Evolutionary conservation across 2,797 vertebrate genomes (phyloP).

Genomic region (Microchirus variegatus): DNA sequence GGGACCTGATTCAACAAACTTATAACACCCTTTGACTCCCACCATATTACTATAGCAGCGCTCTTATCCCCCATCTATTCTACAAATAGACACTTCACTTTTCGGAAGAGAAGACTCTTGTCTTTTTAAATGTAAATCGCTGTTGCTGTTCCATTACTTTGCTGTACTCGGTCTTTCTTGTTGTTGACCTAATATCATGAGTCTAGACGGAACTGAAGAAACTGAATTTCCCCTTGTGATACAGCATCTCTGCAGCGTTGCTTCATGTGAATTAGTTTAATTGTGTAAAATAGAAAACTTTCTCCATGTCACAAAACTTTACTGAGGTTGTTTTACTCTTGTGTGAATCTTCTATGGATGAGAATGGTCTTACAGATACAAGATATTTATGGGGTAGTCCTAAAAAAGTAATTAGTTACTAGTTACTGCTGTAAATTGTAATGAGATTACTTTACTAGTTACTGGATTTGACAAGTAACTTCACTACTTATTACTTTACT

Average conservation of each 20-base stretch:
- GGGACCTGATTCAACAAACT: constrained; percentile 58
- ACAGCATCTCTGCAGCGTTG: not conserved
- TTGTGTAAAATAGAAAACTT: too few relatives aligned
- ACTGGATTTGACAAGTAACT: too few relatives aligned
- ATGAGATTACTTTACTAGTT: too few relatives aligned
- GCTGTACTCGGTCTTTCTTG: constrained; percentile 15
- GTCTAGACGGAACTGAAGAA: constrained; percentile 28
- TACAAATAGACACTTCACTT: constrained; percentile 43
- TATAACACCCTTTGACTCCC: constrained; percentile 60
- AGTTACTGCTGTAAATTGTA: too few relatives aligned
- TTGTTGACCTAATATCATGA: constrained; percentile 37
- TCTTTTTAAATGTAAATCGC: constrained; percentile 71
- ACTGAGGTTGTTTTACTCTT: too few relatives aligned
- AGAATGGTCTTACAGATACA: too few relatives aligned
- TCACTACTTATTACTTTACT: too few relatives aligned
- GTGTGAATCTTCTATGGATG: too few relatives aligned
- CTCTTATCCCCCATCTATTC: constrained; percentile 48
- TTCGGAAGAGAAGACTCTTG: constrained; percentile 15
- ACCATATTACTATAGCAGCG: constrained; percentile 35
- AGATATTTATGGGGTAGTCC: too few relatives aligned
- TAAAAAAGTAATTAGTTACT: too few relatives aligned
- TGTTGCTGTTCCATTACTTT: constrained; percentile 48
- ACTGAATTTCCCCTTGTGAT: constrained; percentile 40
- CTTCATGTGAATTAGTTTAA: constrained; percentile 43
- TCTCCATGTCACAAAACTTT: too few relatives aligned